These are phyloP conservation scores for Daktulosphaira vitifoliae DNA, from an alignment of 1,140 invertebrate species.

Conservation along the genomic window DNA sequence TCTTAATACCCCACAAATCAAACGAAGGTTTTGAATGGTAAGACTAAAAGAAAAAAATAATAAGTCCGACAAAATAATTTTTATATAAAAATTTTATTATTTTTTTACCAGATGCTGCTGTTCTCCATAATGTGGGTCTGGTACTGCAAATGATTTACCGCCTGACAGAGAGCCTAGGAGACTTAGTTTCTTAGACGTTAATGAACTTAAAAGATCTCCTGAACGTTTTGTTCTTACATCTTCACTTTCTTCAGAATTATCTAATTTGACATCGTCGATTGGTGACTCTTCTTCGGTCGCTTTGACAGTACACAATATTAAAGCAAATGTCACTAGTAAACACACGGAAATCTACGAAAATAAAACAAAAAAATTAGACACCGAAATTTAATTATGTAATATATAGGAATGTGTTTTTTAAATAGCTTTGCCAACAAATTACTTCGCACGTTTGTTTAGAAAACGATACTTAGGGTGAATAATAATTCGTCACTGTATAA, in stretches of 20 bases:
- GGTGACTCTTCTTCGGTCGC: background rate
- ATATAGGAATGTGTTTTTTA: no score
- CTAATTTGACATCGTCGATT: background rate
- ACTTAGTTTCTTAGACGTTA: slow-evolving; percentile 12
- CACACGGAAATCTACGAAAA: slow-evolving; percentile 5
- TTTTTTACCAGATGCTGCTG: no score
- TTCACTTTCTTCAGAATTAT: background rate
- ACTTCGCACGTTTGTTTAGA: no score
- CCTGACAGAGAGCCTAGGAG: background rate
- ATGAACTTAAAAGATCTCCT: background rate
- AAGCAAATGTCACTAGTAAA: background rate
- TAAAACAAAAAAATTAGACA: background rate
- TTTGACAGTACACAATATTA: background rate
- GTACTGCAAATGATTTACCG: slow-evolving; percentile 7
- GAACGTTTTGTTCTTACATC: background rate
- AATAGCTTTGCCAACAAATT: no score
- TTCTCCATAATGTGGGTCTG: no score
- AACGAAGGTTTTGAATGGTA: slow-evolving; percentile 51
- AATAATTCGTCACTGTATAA: no score
- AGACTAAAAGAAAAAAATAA: slow-evolving; percentile 41
- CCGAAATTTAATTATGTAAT: no score
- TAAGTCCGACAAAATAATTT: background rate
- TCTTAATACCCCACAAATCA: slow-evolving; percentile 66
- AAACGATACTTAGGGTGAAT: no score
- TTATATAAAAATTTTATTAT: no score